Conservation (phyloP, 2,888 invertebrate genomes). For the Chrysolina oricalcia region DNA sequence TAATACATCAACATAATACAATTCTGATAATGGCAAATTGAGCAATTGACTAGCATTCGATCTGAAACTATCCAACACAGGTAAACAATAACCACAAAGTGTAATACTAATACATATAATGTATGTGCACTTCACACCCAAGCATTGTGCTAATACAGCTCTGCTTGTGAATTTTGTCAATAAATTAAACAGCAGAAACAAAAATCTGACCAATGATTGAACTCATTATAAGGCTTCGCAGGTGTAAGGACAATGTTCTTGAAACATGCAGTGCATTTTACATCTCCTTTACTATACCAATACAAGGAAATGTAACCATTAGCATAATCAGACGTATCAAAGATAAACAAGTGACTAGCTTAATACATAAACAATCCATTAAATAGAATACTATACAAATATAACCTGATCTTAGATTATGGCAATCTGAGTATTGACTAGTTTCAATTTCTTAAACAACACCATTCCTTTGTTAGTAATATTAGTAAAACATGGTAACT, state of each 20-base stretch:
- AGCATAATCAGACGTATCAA: neutral
- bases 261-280: too few species aligned
- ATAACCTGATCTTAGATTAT: conserved; percentile 14
- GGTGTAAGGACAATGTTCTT: too few species aligned
- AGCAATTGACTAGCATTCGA: neutral
- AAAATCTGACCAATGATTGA: too few species aligned
- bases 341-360: conserved; percentile 9
- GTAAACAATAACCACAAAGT: too few species aligned
- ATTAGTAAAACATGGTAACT: conserved; percentile 15
- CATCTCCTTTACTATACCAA: neutral
- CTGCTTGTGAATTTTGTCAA: too few species aligned
- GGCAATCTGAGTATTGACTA: conserved; percentile 30
- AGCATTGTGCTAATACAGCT: too few species aligned
- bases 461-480: neutral
- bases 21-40: neutral
- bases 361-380: conserved; percentile 15
- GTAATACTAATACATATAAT: too few species aligned
- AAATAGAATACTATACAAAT: conserved; percentile 25
- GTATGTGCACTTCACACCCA: too few species aligned
- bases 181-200: too few species aligned
- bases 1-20: neutral
- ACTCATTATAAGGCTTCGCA: too few species aligned
- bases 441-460: conserved; percentile 14
- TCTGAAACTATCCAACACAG: neutral
- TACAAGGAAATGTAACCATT: neutral